phyloP scores from a whole-genome alignment of 2,797 vertebrate genomes.

The Chaunax sp. region DNA sequence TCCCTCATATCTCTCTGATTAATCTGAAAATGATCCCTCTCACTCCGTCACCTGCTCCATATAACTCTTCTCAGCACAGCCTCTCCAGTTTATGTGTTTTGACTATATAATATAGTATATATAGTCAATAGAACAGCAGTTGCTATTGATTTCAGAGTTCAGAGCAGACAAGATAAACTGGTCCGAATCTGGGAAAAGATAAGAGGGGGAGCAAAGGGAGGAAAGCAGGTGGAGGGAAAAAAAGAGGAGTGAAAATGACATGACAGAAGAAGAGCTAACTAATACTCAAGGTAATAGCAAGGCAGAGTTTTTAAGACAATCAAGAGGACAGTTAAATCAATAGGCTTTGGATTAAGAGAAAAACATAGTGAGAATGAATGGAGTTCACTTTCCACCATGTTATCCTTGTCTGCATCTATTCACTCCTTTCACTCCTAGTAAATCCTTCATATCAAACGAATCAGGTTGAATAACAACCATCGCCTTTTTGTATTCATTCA shows the following conservation, averaged over 20 bases:
- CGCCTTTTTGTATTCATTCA: conserved; percentile 54
- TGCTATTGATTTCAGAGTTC: conserved; percentile 65
- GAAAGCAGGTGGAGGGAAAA: conserved; percentile 44
- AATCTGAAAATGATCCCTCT: too few species aligned
- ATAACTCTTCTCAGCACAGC: conserved; percentile 2
- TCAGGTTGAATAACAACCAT: conserved; percentile 36
- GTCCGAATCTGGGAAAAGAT: conserved; percentile 29
- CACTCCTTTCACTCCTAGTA: conserved; percentile 30
- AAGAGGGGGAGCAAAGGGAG: conserved; percentile 46
- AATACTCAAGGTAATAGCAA: conserved; percentile 58
- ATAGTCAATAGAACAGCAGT: conserved; percentile 5
- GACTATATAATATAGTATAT: too few species aligned
- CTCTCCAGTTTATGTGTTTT: conserved; percentile 24
- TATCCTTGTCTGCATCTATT: conserved; percentile 51
- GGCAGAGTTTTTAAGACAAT: conserved; percentile 62
- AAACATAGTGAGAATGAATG: conserved; percentile 48
- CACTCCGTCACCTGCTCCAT: conserved; percentile 8
- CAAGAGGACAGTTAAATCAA: conserved; percentile 72
- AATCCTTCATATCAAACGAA: conserved; percentile 43
- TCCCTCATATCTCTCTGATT: too few species aligned
- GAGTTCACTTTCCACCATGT: conserved; percentile 42
- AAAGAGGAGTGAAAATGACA: conserved; percentile 47
- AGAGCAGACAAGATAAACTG: conserved; percentile 58
- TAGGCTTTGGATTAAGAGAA: conserved; percentile 65
- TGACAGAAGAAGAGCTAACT: conserved; percentile 43